Evolutionary conservation across 2,113 vertebrate genomes (phyloP).

Genomic region (Rhombomys opimus): DNA sequence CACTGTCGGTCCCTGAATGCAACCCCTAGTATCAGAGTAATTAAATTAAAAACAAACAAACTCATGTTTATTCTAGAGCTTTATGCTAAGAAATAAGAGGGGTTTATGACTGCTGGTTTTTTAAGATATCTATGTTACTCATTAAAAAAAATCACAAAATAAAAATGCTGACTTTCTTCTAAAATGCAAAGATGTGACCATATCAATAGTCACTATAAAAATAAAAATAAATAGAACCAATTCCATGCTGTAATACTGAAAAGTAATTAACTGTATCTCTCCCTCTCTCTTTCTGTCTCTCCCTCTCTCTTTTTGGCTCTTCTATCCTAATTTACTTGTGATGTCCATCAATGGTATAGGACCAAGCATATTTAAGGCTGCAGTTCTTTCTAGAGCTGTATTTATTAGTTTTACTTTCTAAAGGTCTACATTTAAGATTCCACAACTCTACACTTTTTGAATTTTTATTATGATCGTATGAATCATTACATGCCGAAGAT

Average conservation of each 20-base stretch:
- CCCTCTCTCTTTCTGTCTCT: conserved; percentile 38
- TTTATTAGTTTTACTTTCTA: neutral
- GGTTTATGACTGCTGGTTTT: neutral
- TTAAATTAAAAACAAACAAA: neutral
- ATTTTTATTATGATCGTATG: conserved; percentile 30
- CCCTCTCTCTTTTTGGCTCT: conserved; percentile 44
- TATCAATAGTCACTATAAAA: neutral
- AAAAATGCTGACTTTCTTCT: conserved; percentile 1
- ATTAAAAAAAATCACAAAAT: conserved; percentile 45
- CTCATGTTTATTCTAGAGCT: neutral
- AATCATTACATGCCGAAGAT: conserved; percentile 47
- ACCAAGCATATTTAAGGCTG: neutral
- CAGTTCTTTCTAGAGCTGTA: conserved; percentile 36
- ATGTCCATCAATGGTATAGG: conserved; percentile 6
- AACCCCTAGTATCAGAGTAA: neutral
- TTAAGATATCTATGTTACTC: neutral
- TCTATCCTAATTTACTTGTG: neutral
- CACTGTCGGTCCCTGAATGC: neutral
- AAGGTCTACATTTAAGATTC: conserved; percentile 5
- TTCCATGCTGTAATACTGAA: neutral
- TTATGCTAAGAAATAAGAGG: neutral
- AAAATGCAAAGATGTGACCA: neutral
- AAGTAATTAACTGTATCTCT: neutral
- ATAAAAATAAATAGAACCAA: neutral
- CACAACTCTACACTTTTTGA: conserved; percentile 19